Conservation (phyloP, 1,140 invertebrate species). For the Drosophila oshimai region DNA sequence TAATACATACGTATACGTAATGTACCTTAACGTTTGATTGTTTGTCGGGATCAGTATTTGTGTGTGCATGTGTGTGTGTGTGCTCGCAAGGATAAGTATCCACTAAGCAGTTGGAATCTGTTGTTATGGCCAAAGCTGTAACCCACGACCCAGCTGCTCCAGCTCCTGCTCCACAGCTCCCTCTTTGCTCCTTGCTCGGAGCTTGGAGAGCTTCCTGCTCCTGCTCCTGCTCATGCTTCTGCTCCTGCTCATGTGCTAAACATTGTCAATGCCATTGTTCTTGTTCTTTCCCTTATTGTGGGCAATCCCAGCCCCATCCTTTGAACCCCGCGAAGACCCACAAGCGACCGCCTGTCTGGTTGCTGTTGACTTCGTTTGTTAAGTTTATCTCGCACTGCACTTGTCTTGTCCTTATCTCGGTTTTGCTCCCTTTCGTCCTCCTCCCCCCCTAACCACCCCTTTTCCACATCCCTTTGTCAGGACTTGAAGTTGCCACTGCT, state of each 20-base stretch:
- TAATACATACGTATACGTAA: slow-evolving; percentile 59
- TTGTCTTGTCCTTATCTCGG: slow-evolving; percentile 57
- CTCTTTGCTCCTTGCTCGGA: background rate
- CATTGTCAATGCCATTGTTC: slow-evolving; percentile 48
- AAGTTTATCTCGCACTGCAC: slow-evolving; percentile 71
- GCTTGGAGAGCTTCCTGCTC: background rate
- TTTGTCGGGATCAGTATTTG: slow-evolving; percentile 13
- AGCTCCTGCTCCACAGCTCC: slow-evolving; percentile 2
- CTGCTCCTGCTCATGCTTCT: background rate
- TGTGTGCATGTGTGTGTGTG: background rate
- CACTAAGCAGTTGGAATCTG: slow-evolving; percentile 77
- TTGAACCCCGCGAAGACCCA: background rate
- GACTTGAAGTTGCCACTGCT: slow-evolving; percentile 4
- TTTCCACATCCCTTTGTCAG: slow-evolving; percentile 37
- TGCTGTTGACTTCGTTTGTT: slow-evolving; percentile 64
- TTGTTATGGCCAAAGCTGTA: slow-evolving; percentile 61
- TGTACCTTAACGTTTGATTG: slow-evolving; percentile 43
- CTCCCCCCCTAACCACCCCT: background rate
- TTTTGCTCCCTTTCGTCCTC: slow-evolving; percentile 8
- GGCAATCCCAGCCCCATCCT: background rate
- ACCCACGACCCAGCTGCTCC: slow-evolving; percentile 41
- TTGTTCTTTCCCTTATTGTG: background rate
- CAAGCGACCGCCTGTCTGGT: slow-evolving; percentile 49
- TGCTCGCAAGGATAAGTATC: slow-evolving; percentile 65
- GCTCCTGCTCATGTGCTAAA: slow-evolving; percentile 25